A percentile compares a stretch with the other conserved stretches of the same genome.
Evolutionary conservation across 1,140 invertebrate genomes (phyloP).

Genomic region (Dinoponera quadriceps): DNA sequence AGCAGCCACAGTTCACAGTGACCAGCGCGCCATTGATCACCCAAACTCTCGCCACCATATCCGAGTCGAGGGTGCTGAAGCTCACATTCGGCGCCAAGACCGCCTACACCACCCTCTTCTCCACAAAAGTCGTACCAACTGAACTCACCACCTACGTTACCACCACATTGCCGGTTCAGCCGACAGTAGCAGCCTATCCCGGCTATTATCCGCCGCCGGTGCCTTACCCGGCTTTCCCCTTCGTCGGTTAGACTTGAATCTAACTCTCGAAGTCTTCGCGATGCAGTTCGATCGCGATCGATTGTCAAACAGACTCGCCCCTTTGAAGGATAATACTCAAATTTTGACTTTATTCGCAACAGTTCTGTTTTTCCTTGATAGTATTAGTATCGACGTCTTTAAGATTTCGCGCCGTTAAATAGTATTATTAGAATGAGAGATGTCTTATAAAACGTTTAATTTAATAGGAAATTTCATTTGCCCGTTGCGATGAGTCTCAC

Average conservation of each 20-base stretch:
- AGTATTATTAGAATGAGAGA: no score
- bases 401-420: no score
- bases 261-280: not conserved
- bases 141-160: conserved; percentile 93
- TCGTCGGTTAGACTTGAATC: conserved; percentile 87
- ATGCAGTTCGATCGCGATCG: conserved; percentile 24
- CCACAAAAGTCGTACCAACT: conserved; percentile 94
- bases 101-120: conserved; percentile 94
- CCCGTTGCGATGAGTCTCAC: not conserved
- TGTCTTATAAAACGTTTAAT: not conserved
- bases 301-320: not conserved
- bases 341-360: not conserved
- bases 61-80: conserved; percentile 93
- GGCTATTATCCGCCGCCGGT: conserved; percentile 92
- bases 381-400: not conserved
- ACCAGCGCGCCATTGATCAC: conserved; percentile 93
- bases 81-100: conserved; percentile 95
- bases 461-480: not conserved
- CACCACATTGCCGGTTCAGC: conserved; percentile 90
- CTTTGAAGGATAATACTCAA: not conserved
- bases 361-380: not conserved
- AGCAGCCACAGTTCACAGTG: conserved; percentile 90
- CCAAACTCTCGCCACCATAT: conserved; percentile 92
- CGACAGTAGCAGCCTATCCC: conserved; percentile 88
- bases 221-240: conserved; percentile 89